Base-by-base conservation (phyloP, 2,797 vertebrate genomes). In the Arnoldichthys spilopterus region DNA sequence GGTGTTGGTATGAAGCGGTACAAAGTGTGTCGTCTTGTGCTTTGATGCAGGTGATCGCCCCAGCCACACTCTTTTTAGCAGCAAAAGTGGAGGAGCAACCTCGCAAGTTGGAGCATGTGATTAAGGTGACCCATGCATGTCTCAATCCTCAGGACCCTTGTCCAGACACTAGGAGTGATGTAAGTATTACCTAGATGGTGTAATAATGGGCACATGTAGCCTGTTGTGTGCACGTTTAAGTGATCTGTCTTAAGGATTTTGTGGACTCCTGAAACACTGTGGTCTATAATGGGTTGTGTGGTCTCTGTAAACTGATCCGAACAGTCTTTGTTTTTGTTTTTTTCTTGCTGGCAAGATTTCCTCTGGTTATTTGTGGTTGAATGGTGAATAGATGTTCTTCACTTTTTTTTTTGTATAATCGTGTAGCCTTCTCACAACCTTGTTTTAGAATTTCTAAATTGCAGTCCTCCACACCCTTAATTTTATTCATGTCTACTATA, bases 21-120 rank as follows among this genome's bases (percentile, higher is more conserved):
- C 16, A 30, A 8, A 2, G 47, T 68, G 59, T 24, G 20, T 30
- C 6, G 20, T 24, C n/a, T 18, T 22, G 0, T 64, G 22, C 43
- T 32, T 32, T 7, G 2, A 2, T 32, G 0, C 85, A 98, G 98
- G 94, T 97, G 77, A 98, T 98, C 88, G 97, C 97, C 84, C 97
- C 98, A 86, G 98, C 98, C 43, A 96, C 98, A 45, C 94, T 99
- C 90, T 99, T 99, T 92, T 94, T 99, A 93, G 98, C 98, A 90
- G 96, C 98, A 20, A 99, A 99, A 93, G 98, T 99, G 37, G 98
- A 99, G 91, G 98, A 99, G 91, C 98, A 99, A 91, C 98, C 98
- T 77, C 95, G 97, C 90, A 99, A 99, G 92, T 94, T 99, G 91
- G 98, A 99, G 93, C 96, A 99, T 88, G 97, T 99, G 90, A 98